Percentiles rank a stretch among this genome's conserved stretches.
These are phyloP conservation scores for Ichneumon xanthorius DNA, from an alignment of 2,888 invertebrate species.

Conservation along the genomic window DNA sequence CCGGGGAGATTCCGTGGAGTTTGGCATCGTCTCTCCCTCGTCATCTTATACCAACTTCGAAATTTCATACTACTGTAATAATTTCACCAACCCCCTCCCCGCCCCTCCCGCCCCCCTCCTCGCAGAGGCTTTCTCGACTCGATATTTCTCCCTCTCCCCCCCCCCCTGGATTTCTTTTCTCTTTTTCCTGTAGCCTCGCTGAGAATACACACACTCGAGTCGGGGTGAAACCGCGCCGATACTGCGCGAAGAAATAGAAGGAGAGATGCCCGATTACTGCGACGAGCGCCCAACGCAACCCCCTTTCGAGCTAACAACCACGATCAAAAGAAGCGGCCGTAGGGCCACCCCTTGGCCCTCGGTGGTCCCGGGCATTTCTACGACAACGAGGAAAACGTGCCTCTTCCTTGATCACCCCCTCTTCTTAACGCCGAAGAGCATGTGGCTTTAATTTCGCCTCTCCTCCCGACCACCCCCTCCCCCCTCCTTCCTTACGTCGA, in stretches of 20 bases:
- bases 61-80: constrained; percentile 83
- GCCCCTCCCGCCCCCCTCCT: not conserved
- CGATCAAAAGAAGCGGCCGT: constrained; percentile 64
- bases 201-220: not conserved
- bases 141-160: constrained; percentile 15
- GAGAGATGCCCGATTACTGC: constrained; percentile 48
- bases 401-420: constrained; percentile 74
- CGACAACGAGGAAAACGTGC: constrained; percentile 68
- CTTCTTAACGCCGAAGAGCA: constrained; percentile 74
- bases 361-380: constrained; percentile 66
- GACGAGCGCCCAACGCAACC: constrained; percentile 18
- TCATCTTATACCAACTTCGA: constrained; percentile 79
- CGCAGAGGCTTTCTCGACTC: constrained; percentile 1
- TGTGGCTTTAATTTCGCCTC: constrained; percentile 68
- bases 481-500: constrained; percentile 13
- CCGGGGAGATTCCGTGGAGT: constrained; percentile 35
- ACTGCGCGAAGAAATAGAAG: constrained; percentile 3
- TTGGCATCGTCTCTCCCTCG: constrained; percentile 70
- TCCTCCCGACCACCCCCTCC: constrained; percentile 7
- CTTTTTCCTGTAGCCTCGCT: constrained; percentile 10
- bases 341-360: constrained; percentile 48
- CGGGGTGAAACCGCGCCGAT: not conserved
- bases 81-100: constrained; percentile 72
- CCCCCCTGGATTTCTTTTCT: constrained; percentile 40
- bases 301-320: constrained; percentile 51